Evolutionary conservation across 2,888 invertebrate species (phyloP).

Genomic region (Tipula confusa): DNA sequence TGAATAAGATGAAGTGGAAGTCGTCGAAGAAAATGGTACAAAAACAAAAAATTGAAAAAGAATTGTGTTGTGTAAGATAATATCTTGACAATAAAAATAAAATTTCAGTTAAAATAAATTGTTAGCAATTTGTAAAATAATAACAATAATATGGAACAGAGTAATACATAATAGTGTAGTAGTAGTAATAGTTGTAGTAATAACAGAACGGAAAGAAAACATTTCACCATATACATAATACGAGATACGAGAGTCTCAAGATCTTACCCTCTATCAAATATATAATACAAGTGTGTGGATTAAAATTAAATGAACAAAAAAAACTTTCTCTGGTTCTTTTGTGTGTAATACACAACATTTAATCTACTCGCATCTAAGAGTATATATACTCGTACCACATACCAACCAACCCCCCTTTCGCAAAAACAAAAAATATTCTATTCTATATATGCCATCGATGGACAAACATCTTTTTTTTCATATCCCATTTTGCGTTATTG

Average conservation of each 20-base stretch:
- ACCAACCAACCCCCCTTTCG: not conserved
- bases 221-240: not conserved
- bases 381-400: not conserved
- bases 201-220: constrained; percentile 9
- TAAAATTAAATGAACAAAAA: constrained; percentile 16
- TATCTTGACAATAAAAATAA: constrained; percentile 21
- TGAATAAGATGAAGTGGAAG: not conserved
- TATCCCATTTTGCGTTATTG: not conserved
- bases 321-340: not conserved
- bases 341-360: not conserved
- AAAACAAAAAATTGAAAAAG: too few species aligned
- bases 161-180: not conserved
- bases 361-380: constrained; percentile 13
- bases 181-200: not conserved
- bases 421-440: not conserved
- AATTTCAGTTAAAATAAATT: constrained; percentile 9
- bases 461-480: not conserved
- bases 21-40: not conserved
- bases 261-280: constrained; percentile 3
- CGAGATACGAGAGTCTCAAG: not conserved
- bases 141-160: not conserved
- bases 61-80: constrained; percentile 21
- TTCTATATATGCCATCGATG: constrained; percentile 3
- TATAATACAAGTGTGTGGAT: constrained; percentile 5
- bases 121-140: constrained; percentile 20